Evolutionary conservation across 1,140 invertebrate species (phyloP).

Genomic region (Conopomorpha cramerella): DNA sequence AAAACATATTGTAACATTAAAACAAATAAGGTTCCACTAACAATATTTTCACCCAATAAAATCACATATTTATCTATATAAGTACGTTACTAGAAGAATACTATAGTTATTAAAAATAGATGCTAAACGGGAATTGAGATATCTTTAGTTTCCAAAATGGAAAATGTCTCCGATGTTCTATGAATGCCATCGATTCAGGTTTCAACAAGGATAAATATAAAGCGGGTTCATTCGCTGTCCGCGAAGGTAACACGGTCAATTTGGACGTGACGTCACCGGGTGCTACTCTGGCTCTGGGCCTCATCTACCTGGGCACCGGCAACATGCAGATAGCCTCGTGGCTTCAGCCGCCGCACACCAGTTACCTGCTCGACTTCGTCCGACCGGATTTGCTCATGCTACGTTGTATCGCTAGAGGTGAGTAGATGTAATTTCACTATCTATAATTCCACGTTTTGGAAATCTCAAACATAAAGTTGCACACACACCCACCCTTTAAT

Average conservation of each 20-base stretch:
- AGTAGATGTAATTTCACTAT: neutral
- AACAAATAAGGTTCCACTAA: no score
- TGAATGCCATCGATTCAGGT: no score
- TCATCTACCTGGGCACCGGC: conserved; percentile 89
- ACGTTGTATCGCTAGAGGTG: conserved; percentile 75
- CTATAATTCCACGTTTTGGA: neutral
- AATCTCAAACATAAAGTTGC: neutral
- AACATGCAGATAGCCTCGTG: conserved; percentile 91
- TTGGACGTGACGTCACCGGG: conserved; percentile 95
- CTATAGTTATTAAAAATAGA: no score
- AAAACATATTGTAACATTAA: no score
- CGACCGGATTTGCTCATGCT: conserved; percentile 91
- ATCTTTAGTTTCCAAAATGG: no score
- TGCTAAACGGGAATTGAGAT: no score
- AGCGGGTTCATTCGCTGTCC: conserved; percentile 79
- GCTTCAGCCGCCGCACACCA: conserved; percentile 88
- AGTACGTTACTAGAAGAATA: no score
- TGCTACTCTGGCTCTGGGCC: conserved; percentile 86
- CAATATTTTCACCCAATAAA: no score
- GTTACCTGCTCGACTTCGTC: conserved; percentile 90
- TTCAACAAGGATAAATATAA: conserved; percentile 87
- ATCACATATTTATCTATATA: no score
- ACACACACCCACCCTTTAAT: neutral
- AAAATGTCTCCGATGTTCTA: no score
- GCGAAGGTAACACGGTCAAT: conserved; percentile 93